A percentile compares a stretch with the other conserved stretches of the same genome.
phyloP scores from a whole-genome alignment of 2,113 vertebrate genomes.

The Corythornis cristatus region DNA sequence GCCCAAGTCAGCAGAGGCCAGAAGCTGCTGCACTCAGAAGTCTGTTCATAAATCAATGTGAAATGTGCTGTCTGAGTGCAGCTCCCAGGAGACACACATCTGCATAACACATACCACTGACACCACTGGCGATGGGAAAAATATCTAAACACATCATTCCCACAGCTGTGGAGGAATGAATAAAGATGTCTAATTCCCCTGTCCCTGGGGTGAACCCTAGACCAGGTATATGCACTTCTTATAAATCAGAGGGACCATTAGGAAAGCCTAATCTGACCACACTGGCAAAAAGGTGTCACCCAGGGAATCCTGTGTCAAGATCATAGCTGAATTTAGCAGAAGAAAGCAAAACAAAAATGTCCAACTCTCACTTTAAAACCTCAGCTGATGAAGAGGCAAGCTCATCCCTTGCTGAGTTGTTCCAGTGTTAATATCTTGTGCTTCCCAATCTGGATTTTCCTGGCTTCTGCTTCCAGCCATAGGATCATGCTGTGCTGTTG shows the following conservation, averaged over 20 bases:
- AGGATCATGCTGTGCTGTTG: neutral
- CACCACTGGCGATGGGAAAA: conserved; percentile 6
- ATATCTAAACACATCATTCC: conserved; percentile 32
- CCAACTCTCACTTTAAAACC: neutral
- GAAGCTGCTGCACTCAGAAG: neutral
- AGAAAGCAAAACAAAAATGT: neutral
- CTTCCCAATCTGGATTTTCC: neutral
- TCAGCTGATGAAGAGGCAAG: neutral
- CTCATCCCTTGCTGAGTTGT: neutral
- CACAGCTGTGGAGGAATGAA: conserved; percentile 20
- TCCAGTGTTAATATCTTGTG: neutral
- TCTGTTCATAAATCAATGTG: conserved; percentile 55
- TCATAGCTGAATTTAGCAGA: neutral
- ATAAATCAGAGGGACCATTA: neutral
- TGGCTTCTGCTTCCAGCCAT: neutral
- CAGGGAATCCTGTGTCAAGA: neutral
- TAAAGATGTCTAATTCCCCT: neutral
- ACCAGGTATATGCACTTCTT: conserved; percentile 18
- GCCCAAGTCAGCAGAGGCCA: neutral
- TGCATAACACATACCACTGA: conserved; percentile 56
- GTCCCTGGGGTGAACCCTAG: neutral
- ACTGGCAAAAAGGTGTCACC: neutral
- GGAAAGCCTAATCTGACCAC: neutral
- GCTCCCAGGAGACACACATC: conserved; percentile 53
- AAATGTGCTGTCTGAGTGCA: conserved; percentile 36